Conservation (phyloP, 2,797 vertebrate species). For the Danio tinwini region DNA sequence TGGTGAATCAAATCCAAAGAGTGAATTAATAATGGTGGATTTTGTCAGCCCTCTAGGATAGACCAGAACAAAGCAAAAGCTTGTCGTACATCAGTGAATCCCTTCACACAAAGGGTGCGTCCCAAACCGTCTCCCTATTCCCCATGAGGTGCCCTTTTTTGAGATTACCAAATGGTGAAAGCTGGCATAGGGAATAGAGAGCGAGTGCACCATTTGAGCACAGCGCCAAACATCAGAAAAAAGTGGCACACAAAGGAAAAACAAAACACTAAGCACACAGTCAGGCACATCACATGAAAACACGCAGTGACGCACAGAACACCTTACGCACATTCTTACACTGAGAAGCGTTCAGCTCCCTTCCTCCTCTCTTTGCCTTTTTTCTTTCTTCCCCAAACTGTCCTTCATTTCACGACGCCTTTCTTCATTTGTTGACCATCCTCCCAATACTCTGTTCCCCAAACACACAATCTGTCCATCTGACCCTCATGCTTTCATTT, state of each 20-base stretch:
- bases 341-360: conserved; percentile 73
- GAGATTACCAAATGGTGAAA: conserved; percentile 18
- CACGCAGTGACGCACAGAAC: conserved; percentile 59
- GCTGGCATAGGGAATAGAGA: conserved; percentile 62
- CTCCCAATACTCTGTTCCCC: conserved; percentile 61
- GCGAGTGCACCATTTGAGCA: conserved; percentile 56
- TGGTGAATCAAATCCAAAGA: neutral
- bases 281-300: conserved; percentile 59
- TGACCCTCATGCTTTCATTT: conserved; percentile 59
- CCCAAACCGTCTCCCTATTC: conserved; percentile 61
- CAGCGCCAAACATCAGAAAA: conserved; percentile 50
- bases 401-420: conserved; percentile 72
- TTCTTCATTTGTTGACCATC: conserved; percentile 73
- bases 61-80: conserved; percentile 66
- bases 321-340: conserved; percentile 78
- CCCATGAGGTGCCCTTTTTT: conserved; percentile 60
- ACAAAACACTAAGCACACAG: conserved; percentile 56
- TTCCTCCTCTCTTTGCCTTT: conserved; percentile 63
- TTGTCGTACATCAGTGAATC: conserved; percentile 61
- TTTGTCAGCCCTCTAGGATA: conserved; percentile 69
- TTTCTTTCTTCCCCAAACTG: conserved; percentile 75
- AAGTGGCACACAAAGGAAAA: conserved; percentile 55
- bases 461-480: conserved; percentile 67
- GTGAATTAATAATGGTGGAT: conserved; percentile 20
- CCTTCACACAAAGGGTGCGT: conserved; percentile 45